A percentile compares a stretch with the other conserved stretches of the same genome.
Conservation (phyloP, 2,113 vertebrate species). For the Globicephala melas region DNA sequence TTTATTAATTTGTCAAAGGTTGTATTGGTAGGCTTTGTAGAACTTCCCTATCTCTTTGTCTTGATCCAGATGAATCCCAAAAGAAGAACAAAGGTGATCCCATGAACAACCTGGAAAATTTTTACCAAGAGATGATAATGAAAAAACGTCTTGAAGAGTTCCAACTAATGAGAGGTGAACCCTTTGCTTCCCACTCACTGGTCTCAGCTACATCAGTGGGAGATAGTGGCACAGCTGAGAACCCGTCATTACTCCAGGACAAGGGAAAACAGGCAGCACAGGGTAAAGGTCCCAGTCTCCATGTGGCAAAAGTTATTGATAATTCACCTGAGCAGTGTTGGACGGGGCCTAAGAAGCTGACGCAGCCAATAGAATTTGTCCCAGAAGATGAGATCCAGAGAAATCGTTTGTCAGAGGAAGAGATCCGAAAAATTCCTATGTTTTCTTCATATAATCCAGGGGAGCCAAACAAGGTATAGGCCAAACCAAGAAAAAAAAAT, state of each 20-base stretch:
- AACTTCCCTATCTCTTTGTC: slow-evolving; percentile 76
- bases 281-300: slow-evolving; percentile 72
- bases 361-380: slow-evolving; percentile 85
- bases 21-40: slow-evolving; percentile 61
- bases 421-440: slow-evolving; percentile 87
- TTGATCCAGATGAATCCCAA: slow-evolving; percentile 81
- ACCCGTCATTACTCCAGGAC: slow-evolving; percentile 51
- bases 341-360: slow-evolving; percentile 80
- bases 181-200: slow-evolving; percentile 55
- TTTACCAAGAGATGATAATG: slow-evolving; percentile 82
- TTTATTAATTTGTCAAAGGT: slow-evolving; percentile 55
- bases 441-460: slow-evolving; percentile 92
- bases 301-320: slow-evolving; percentile 81
- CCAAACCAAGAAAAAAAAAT: slow-evolving; percentile 47
- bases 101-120: slow-evolving; percentile 82
- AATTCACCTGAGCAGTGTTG: slow-evolving; percentile 72
- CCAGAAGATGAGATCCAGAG: slow-evolving; percentile 89
- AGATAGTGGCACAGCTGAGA: slow-evolving; percentile 73
- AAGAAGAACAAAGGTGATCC: slow-evolving; percentile 80
- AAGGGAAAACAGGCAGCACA: slow-evolving; percentile 62
- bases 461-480: slow-evolving; percentile 87
- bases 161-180: slow-evolving; percentile 67
- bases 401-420: slow-evolving; percentile 89
- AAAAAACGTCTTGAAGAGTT: slow-evolving; percentile 74
- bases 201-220: slow-evolving; percentile 38